Percentiles rank a stretch among this genome's conserved stretches.
These are phyloP conservation scores for Apus apus DNA, from an alignment of 2,113 vertebrate species.

Conservation along the genomic window DNA sequence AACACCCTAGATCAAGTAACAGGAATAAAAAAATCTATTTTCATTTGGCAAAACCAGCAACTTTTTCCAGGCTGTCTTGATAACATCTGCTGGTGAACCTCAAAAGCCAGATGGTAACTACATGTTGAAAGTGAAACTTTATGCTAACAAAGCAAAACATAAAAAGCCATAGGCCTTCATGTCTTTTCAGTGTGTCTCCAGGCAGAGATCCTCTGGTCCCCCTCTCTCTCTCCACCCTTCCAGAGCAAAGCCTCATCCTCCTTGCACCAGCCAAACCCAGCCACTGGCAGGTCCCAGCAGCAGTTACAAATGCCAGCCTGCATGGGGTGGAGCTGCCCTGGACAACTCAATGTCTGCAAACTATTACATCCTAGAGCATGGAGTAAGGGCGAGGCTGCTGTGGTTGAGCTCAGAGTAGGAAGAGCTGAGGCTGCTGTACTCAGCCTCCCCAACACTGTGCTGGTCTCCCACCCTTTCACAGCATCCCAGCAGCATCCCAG, in stretches of 20 bases:
- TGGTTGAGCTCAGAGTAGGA: neutral
- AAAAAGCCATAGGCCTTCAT: neutral
- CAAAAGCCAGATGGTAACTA: conserved; percentile 5
- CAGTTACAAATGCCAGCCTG: neutral
- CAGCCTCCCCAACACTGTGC: fast-evolving
- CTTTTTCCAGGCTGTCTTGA: neutral
- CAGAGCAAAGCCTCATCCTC: neutral
- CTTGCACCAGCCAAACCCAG: neutral
- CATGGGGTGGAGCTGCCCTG: neutral
- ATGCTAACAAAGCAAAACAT: neutral
- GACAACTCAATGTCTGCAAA: neutral
- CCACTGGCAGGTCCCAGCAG: neutral
- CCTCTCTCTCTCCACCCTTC: neutral
- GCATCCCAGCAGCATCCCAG: neutral
- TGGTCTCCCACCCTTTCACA: neutral
- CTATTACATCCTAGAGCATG: neutral
- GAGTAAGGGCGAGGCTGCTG: neutral
- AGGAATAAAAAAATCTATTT: neutral
- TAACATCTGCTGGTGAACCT: neutral
- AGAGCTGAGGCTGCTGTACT: neutral
- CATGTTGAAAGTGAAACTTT: neutral
- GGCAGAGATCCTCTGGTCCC: neutral
- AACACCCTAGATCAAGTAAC: neutral
- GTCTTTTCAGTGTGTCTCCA: neutral
- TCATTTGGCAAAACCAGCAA: neutral